phyloP scores from a whole-genome alignment of 2,797 vertebrate genomes.

The Oreortyx pictus region DNA sequence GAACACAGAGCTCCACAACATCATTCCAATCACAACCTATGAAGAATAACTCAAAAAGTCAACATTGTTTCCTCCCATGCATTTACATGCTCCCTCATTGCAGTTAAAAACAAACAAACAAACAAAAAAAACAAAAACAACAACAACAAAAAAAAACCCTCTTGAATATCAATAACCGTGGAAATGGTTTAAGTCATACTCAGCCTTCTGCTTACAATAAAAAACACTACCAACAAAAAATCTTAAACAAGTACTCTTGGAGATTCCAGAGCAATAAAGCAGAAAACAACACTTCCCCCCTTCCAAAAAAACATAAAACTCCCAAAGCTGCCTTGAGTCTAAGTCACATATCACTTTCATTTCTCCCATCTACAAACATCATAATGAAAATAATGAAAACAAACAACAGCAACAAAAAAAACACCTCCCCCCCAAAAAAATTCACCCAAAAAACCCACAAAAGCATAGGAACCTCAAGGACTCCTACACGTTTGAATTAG shows the following conservation, averaged over 20 bases:
- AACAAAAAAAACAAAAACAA: no score
- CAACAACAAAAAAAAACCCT: not conserved
- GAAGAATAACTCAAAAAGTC: not conserved
- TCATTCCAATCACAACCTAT: not conserved
- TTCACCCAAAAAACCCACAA: not conserved
- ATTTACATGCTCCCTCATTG: not conserved
- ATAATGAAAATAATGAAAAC: not conserved
- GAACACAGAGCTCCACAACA: not conserved
- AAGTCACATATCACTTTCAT: not conserved
- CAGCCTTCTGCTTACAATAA: not conserved
- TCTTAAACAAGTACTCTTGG: not conserved
- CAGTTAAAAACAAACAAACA: not conserved
- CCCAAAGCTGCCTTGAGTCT: not conserved
- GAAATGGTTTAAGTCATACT: not conserved
- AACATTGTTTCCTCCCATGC: not conserved
- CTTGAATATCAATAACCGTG: not conserved
- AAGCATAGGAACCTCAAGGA: not conserved
- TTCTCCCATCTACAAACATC: not conserved
- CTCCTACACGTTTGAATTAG: not conserved
- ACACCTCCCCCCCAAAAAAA: not conserved
- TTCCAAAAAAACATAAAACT: not conserved
- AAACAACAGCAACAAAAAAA: not conserved
- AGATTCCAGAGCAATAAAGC: not conserved
- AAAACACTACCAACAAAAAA: not conserved
- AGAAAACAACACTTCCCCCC: not conserved